phyloP scores from a whole-genome alignment of 2,113 vertebrate species.

The Corydoras sp. region DNA sequence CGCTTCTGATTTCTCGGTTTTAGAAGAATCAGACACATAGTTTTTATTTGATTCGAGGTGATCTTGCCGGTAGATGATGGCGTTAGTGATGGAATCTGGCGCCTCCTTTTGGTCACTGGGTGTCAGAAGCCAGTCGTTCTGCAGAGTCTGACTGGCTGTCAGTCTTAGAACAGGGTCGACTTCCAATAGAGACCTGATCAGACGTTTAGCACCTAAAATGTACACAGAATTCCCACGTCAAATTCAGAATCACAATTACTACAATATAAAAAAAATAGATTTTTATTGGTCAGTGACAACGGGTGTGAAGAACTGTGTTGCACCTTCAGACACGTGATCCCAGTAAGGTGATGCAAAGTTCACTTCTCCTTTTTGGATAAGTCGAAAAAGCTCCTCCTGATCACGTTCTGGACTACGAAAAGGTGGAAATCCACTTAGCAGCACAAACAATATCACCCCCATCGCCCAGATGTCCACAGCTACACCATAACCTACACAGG shows the following conservation, averaged over 20 bases:
- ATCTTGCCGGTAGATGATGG: slow-evolving; percentile 11
- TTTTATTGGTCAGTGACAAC: not conserved
- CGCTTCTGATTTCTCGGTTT: slow-evolving; percentile 1
- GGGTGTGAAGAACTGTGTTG: slow-evolving; percentile 36
- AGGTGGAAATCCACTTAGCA: slow-evolving; percentile 91
- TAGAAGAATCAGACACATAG: not conserved
- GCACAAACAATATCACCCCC: slow-evolving; percentile 90
- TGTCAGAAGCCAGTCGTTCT: slow-evolving; percentile 81
- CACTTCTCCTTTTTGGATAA: slow-evolving; percentile 83
- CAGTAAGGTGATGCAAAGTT: slow-evolving; percentile 90
- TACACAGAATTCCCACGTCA: slow-evolving; percentile 13
- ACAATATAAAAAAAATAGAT: no score
- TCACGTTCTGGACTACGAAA: slow-evolving; percentile 88
- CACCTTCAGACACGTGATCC: slow-evolving; percentile 89
- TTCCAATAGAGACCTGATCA: slow-evolving; percentile 80
- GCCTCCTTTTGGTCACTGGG: slow-evolving; percentile 58
- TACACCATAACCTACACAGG: slow-evolving; percentile 80
- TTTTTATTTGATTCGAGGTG: slow-evolving; percentile 13
- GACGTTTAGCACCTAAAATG: slow-evolving; percentile 73
- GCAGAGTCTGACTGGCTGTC: slow-evolving; percentile 78
- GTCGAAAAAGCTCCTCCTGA: slow-evolving; percentile 87
- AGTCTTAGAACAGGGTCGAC: slow-evolving; percentile 77
- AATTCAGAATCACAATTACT: not conserved
- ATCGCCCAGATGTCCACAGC: slow-evolving; percentile 94
- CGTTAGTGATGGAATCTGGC: slow-evolving; percentile 31